These are phyloP conservation scores for Ephydatia muelleri DNA, from an alignment of 37 sponge, comb jelly and placozoan genomes.

Conservation along the genomic window DNA sequence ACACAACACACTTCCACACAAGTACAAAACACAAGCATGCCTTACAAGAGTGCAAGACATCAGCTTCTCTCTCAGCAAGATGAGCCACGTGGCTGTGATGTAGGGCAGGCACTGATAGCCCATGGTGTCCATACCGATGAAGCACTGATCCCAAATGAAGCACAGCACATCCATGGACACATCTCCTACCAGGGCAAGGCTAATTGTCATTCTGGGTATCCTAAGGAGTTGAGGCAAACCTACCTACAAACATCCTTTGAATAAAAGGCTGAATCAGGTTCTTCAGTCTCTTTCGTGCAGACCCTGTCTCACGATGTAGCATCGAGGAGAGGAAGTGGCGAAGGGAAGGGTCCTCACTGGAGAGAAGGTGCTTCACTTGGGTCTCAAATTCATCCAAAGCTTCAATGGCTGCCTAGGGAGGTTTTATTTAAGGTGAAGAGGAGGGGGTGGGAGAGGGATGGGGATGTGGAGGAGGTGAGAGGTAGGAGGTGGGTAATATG, in stretches of 20 bases:
- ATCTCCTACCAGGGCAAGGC: conserved; percentile 3
- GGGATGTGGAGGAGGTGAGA: too few relatives aligned
- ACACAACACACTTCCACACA: too few relatives aligned
- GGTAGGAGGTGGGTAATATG: too few relatives aligned
- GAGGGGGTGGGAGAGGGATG: neutral
- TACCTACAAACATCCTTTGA: conserved; percentile 49
- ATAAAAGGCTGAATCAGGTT: conserved; percentile 14
- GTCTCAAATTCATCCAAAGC: conserved; percentile 15
- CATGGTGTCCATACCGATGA: conserved; percentile 29
- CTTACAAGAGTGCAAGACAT: conserved; percentile 17
- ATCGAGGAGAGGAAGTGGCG: neutral
- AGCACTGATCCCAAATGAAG: conserved; percentile 52
- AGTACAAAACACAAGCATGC: too few relatives aligned
- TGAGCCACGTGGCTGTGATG: conserved; percentile 18
- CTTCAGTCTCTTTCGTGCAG: conserved; percentile 8
- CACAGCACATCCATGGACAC: conserved; percentile 33
- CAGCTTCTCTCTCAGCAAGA: conserved; percentile 20
- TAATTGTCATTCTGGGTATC: too few relatives aligned
- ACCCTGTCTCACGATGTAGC: neutral
- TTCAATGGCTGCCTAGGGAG: neutral
- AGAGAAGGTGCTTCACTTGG: conserved; percentile 19
- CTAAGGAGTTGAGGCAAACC: too few relatives aligned
- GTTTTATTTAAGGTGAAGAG: neutral
- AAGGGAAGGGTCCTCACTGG: conserved; percentile 14
- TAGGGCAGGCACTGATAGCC: conserved; percentile 44